Evolutionary conservation across 2,888 invertebrate genomes (phyloP), one percentile per base, ranked within the genome.

Genomic region (Apodemia hepburni): DNA sequence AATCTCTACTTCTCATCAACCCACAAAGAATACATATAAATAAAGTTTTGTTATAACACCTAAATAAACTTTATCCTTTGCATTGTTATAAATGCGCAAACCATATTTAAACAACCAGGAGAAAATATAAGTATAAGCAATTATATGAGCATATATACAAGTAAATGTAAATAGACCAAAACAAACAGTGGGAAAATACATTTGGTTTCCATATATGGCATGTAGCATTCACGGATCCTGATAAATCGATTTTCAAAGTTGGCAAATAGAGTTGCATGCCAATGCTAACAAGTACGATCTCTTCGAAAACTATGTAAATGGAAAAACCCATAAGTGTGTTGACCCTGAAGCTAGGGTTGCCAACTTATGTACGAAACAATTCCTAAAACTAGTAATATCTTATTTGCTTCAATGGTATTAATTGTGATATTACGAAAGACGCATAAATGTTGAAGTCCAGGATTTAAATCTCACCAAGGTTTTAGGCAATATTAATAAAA

Each of bases 251-350:
- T 54, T 49, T 54, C 27, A 54, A 54, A 54, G 27, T 54, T 54
- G 27, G 51, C 51, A 54, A 54, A 54, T 54, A 54, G 51, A 54
- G 49, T 22, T 54, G 51, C 51, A 54, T 54, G 51, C 51, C 22
- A 54, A 54, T 51, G 18, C 51, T 54, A 54, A 54, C 51, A 15
- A 54, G 51, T 54, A 27, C 27, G 15, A 54, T 54, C 51, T 22
- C 27, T 27, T 54, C 51, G 51, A 27, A 54, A 54, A 54, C 51
- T 54, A 54, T 54, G 22, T 22, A 22, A 27, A 54, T 54, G 51
- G 51, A 51, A 51, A 51, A 51, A 51, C 51, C 51, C 51, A 51
- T 51, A 51, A 51, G 51, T 51, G 51, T 51, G 11, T 51, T 51
- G 51, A 51, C 51, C 51, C 51, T 27, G 18, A 51, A 22, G 0